phyloP scores from a whole-genome alignment of 2,888 invertebrate species.

The Theretra japonica region DNA sequence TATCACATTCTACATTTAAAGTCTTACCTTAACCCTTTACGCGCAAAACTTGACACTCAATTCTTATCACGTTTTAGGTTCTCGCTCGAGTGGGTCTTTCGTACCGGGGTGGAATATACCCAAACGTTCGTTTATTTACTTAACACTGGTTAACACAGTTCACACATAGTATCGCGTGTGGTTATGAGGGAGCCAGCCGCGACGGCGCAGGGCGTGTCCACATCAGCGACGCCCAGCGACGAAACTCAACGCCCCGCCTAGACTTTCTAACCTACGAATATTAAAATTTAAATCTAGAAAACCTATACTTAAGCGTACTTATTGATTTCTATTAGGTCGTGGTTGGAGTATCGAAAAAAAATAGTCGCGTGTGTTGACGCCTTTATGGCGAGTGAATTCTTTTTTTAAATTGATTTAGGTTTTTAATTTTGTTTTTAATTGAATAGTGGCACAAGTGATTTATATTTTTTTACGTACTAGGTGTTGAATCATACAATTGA shows the following conservation, averaged over 20 bases:
- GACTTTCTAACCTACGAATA: constrained; percentile 37
- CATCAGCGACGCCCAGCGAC: constrained; percentile 67
- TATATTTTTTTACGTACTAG: too few relatives aligned
- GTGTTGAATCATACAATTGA: too few relatives aligned
- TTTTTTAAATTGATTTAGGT: too few relatives aligned
- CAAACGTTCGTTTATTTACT: constrained; percentile 9
- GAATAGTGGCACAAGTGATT: too few relatives aligned
- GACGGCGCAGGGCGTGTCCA: constrained; percentile 73
- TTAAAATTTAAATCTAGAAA: constrained; percentile 44
- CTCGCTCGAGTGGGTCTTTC: background rate
- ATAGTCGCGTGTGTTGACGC: too few relatives aligned
- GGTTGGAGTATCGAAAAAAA: background rate
- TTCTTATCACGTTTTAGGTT: background rate
- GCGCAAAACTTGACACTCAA: background rate
- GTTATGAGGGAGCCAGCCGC: constrained; percentile 36
- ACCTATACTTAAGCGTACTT: constrained; percentile 16
- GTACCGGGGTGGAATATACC: constrained; percentile 7
- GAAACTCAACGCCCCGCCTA: constrained; percentile 60
- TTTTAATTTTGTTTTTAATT: too few relatives aligned
- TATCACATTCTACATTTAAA: background rate
- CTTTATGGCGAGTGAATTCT: too few relatives aligned
- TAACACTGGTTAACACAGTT: constrained; percentile 23
- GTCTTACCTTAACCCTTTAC: background rate
- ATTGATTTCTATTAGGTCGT: constrained; percentile 9
- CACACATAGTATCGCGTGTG: constrained; percentile 28